phyloP scores from a whole-genome alignment of 2,797 vertebrate species.

The Alauda arvensis region DNA sequence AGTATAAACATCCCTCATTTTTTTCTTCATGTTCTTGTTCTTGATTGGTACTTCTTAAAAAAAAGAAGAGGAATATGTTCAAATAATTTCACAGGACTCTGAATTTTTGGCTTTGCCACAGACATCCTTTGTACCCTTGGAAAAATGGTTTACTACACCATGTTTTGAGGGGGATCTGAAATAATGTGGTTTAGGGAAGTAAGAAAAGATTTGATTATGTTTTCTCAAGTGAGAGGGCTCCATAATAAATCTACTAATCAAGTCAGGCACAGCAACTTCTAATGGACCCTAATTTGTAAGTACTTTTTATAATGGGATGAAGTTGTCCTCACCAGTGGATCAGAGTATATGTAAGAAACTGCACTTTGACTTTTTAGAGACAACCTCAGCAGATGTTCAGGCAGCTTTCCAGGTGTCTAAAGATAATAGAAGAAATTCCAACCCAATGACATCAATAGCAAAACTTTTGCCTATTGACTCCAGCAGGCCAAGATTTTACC shows the following conservation, averaged over 20 bases:
- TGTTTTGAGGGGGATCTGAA: background rate
- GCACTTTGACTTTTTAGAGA: background rate
- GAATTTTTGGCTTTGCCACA: background rate
- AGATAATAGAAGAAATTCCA: slow-evolving; percentile 30
- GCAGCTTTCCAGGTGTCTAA: slow-evolving; percentile 11
- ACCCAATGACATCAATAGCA: background rate
- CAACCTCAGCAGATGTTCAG: slow-evolving; percentile 29
- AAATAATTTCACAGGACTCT: background rate
- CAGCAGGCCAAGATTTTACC: background rate
- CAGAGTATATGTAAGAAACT: background rate
- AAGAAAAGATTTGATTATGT: background rate
- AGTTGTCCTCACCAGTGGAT: background rate
- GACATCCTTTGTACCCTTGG: background rate
- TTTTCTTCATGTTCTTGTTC: background rate
- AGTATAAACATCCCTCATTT: background rate
- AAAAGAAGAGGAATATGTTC: background rate
- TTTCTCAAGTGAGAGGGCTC: background rate
- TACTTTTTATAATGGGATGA: background rate
- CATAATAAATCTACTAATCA: background rate
- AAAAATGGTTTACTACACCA: background rate
- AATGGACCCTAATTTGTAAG: background rate
- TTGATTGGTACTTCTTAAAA: background rate
- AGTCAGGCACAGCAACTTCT: background rate
- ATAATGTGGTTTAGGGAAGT: background rate
- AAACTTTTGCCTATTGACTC: background rate